phyloP scores from a whole-genome alignment of 2,888 invertebrate species.

The Cerastoderma edule region DNA sequence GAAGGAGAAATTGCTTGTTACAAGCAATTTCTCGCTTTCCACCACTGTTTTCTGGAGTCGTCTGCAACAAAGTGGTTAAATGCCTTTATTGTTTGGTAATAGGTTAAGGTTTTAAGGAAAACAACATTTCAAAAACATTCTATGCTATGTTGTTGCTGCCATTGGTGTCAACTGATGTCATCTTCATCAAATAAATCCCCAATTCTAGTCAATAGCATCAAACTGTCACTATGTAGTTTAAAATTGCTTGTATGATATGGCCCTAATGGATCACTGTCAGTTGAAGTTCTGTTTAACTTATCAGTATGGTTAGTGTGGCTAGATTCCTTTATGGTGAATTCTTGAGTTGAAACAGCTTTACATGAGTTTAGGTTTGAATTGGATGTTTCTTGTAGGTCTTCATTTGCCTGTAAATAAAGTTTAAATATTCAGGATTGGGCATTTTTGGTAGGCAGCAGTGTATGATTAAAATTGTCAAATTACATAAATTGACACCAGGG shows the following conservation, averaged over 20 bases:
- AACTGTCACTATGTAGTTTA: constrained; percentile 76
- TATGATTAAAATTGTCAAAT: background rate
- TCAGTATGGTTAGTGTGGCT: background rate
- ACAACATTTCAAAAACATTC: no score
- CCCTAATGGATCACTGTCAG: background rate
- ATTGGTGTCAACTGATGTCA: constrained; percentile 48
- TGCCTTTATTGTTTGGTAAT: no score
- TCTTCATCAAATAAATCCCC: constrained; percentile 61
- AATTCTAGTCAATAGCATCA: constrained; percentile 25
- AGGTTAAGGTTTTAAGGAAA: no score
- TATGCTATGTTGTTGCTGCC: no score
- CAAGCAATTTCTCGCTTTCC: no score
- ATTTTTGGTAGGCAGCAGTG: background rate
- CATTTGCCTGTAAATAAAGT: background rate
- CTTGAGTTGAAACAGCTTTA: background rate
- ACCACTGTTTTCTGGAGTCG: no score
- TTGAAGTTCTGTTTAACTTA: background rate
- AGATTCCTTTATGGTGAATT: background rate
- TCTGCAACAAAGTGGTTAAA: no score
- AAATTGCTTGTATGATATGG: constrained; percentile 79
- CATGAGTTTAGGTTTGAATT: background rate
- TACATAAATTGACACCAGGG: background rate
- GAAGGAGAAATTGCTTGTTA: no score
- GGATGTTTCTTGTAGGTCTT: background rate
- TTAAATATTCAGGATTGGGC: background rate